Percentiles rank a stretch among this genome's conserved stretches.
Evolutionary conservation across 1,140 invertebrate genomes (phyloP).

Genomic region (Aricia agestis): DNA sequence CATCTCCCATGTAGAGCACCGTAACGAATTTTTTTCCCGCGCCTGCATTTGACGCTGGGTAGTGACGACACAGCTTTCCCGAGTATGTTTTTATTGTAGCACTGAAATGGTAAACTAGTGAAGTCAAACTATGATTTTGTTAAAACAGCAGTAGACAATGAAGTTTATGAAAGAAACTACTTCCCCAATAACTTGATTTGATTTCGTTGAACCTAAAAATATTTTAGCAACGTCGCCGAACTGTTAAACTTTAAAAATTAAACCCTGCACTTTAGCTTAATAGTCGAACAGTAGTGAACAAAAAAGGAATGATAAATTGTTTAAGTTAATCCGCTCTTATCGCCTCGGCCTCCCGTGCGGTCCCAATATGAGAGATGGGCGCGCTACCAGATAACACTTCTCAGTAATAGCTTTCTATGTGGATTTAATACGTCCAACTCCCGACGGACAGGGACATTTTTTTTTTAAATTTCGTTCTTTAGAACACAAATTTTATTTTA

Average conservation of each 20-base stretch:
- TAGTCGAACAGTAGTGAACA: conserved; percentile 58
- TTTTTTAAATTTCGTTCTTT: not conserved
- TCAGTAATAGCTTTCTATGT: conserved; percentile 59
- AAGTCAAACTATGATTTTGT: too few species aligned
- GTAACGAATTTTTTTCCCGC: not conserved
- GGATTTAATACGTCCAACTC: conserved; percentile 36
- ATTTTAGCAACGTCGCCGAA: not conserved
- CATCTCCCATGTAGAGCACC: conserved; percentile 16
- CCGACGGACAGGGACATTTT: conserved; percentile 35
- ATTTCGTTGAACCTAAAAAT: not conserved
- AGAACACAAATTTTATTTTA: too few species aligned
- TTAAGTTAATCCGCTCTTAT: conserved; percentile 68
- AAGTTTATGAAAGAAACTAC: too few species aligned
- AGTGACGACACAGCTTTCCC: not conserved
- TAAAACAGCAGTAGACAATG: too few species aligned
- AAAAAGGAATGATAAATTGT: conserved; percentile 73
- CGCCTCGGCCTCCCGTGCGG: conserved; percentile 64
- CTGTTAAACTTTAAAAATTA: conserved; percentile 22
- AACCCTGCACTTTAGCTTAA: conserved; percentile 20
- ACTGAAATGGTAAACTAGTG: too few species aligned
- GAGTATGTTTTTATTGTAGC: too few species aligned
- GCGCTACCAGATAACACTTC: conserved; percentile 60
- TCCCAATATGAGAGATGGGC: conserved; percentile 72
- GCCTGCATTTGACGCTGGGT: not conserved
- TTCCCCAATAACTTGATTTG: too few species aligned